Conservation (phyloP, 2,113 vertebrate genomes). For the Trachemys scripta region DNA sequence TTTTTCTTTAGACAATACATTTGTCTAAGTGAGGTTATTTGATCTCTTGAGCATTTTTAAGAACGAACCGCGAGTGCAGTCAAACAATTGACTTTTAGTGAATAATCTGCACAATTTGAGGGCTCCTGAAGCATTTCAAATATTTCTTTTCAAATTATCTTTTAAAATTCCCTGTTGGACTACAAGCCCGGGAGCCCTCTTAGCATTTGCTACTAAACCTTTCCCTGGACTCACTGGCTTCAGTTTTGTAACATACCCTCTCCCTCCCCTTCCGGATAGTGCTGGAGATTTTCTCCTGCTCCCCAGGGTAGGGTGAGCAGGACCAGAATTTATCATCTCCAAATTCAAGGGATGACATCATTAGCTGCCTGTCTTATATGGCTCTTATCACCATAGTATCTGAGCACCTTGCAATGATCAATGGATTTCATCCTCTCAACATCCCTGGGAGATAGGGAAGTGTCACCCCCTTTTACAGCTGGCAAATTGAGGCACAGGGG, state of each 20-base stretch:
- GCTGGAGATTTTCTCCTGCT: neutral
- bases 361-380: neutral
- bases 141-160: neutral
- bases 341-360: neutral
- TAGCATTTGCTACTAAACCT: neutral
- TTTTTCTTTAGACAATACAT: neutral
- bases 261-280: neutral
- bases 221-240: neutral
- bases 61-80: neutral
- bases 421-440: neutral
- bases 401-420: neutral
- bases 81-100: neutral
- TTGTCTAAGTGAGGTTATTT: neutral
- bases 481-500: neutral
- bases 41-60: neutral
- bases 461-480: neutral
- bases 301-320: neutral
- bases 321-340: neutral
- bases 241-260: neutral
- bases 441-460: neutral
- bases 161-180: neutral
- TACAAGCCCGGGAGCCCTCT: neutral
- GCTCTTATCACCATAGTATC: neutral
- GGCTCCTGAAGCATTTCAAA: neutral
- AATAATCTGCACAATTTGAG: neutral